Conservation (phyloP, 2,888 invertebrate species). For the Linyphia triangularis region DNA sequence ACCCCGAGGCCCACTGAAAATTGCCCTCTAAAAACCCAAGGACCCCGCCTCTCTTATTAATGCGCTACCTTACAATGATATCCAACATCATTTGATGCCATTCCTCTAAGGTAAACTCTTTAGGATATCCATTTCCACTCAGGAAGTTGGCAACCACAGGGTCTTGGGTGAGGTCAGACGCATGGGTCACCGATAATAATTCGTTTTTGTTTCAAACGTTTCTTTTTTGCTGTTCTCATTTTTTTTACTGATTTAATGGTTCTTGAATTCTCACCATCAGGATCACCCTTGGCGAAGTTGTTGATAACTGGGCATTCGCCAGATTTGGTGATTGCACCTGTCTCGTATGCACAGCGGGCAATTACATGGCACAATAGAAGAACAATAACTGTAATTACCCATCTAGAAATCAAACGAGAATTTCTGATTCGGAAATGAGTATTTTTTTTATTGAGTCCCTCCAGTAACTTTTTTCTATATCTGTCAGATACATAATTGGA, state of each 20-base stretch:
- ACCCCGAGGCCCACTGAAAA: constrained; percentile 45
- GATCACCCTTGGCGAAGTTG: not conserved
- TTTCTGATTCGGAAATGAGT: not conserved
- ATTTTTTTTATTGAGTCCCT: not conserved
- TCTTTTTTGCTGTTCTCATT: constrained; percentile 13
- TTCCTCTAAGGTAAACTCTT: constrained; percentile 10
- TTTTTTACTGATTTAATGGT: constrained; percentile 34
- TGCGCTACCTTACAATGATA: constrained; percentile 45
- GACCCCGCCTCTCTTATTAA: constrained; percentile 60
- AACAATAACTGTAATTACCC: constrained; percentile 54
- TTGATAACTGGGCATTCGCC: constrained; percentile 3
- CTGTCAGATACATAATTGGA: constrained; percentile 32
- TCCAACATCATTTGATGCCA: constrained; percentile 3
- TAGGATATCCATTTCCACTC: constrained; percentile 17
- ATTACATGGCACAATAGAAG: constrained; percentile 38
- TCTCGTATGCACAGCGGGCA: constrained; percentile 24
- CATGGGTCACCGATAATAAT: constrained; percentile 52
- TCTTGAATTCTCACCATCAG: constrained; percentile 34
- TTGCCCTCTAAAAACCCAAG: constrained; percentile 38
- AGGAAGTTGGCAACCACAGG: constrained; percentile 71
- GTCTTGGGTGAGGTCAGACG: constrained; percentile 37
- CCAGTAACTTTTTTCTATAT: not conserved
- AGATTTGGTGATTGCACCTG: constrained; percentile 48
- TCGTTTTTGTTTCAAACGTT: constrained; percentile 48
- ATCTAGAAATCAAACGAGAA: not conserved